A percentile compares a stretch with the other conserved stretches of the same genome.
These are phyloP conservation scores for Montipora capricornis DNA, from an alignment of 64 coral and sea anemone species.

Conservation along the genomic window DNA sequence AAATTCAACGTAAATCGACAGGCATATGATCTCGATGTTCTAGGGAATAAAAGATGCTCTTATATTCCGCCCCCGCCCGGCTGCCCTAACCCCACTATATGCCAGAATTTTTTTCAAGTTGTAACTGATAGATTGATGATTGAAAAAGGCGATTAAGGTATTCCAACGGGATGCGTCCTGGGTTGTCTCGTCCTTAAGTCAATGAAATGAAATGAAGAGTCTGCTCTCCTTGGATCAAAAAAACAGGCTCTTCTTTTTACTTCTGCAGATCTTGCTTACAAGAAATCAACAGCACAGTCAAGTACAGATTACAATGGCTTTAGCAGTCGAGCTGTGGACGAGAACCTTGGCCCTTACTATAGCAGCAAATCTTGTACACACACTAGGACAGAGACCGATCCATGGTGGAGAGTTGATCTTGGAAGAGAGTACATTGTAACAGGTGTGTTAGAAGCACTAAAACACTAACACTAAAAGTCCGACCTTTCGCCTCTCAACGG, in stretches of 20 bases:
- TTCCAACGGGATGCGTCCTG: too few relatives aligned
- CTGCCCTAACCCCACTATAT: too few relatives aligned
- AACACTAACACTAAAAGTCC: too few relatives aligned
- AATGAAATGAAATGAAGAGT: not conserved
- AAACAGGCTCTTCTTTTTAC: not conserved
- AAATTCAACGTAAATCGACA: too few relatives aligned
- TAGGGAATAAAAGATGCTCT: too few relatives aligned
- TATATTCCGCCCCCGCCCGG: too few relatives aligned
- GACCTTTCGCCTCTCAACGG: too few relatives aligned
- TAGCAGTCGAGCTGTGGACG: constrained; percentile 86
- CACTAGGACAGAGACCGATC: constrained; percentile 84
- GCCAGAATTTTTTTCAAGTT: too few relatives aligned
- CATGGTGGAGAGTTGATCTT: constrained; percentile 98
- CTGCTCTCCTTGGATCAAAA: not conserved
- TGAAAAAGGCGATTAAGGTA: too few relatives aligned
- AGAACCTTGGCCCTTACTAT: constrained; percentile 71
- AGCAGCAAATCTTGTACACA: constrained; percentile 88
- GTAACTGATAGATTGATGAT: too few relatives aligned
- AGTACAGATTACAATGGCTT: constrained; percentile 91
- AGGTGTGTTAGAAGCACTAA: constrained; percentile 30
- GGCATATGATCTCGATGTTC: too few relatives aligned
- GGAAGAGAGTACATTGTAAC: constrained; percentile 92
- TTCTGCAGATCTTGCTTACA: constrained; percentile 81
- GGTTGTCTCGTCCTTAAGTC: too few relatives aligned
- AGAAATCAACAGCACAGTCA: constrained; percentile 84